A percentile compares a stretch with the other conserved stretches of the same genome.
Conservation (phyloP, 1,140 invertebrate species). For the Radopholus similis region DNA sequence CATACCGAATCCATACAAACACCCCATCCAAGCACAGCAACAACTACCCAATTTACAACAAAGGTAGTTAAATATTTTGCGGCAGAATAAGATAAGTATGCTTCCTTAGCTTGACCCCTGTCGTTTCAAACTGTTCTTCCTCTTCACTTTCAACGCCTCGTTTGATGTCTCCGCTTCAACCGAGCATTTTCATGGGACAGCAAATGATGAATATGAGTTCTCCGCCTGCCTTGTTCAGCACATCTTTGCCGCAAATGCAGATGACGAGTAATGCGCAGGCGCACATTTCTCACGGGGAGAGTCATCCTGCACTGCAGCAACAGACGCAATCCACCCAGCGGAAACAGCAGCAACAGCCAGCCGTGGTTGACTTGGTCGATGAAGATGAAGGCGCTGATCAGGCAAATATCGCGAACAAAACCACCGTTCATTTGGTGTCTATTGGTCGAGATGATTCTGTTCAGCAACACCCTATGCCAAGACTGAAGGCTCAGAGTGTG, state of each 20-base stretch:
- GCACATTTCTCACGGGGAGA: not conserved
- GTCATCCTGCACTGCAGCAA: not conserved
- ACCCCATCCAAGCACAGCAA: not conserved
- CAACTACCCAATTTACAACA: not conserved
- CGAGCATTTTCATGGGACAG: not conserved
- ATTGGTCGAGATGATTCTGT: not conserved
- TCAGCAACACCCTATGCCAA: not conserved
- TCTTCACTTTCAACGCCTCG: not conserved
- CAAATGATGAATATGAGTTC: no score
- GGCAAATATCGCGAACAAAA: not conserved
- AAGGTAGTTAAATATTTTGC: not conserved
- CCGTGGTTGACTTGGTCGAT: not conserved
- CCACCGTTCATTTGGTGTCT: not conserved
- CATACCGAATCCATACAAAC: not conserved
- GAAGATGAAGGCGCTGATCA: not conserved
- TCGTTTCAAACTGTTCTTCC: not conserved
- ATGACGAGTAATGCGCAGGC: not conserved
- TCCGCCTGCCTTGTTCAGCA: no score
- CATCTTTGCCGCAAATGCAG: not conserved
- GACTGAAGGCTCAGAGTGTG: constrained; percentile 4
- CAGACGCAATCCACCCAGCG: not conserved
- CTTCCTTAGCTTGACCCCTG: no score
- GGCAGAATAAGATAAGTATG: no score
- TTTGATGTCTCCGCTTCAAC: not conserved
- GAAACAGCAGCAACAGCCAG: not conserved